These are phyloP conservation scores for Philonicus albiceps DNA, from an alignment of 2,888 invertebrate species.

Conservation along the genomic window DNA sequence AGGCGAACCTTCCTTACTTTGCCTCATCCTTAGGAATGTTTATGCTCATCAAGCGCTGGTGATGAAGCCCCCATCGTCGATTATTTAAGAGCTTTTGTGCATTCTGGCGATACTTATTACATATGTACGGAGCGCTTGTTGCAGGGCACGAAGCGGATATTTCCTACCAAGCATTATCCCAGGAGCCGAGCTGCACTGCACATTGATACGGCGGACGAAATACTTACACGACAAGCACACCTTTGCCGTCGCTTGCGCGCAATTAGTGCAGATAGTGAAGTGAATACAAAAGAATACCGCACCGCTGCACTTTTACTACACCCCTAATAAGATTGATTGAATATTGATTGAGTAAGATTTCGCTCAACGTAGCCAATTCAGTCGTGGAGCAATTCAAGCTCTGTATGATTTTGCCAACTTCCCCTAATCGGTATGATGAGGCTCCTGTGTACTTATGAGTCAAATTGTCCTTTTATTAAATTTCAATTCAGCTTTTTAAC, in stretches of 20 bases:
- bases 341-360: not conserved
- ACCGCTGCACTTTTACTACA: not conserved
- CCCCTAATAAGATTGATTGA: not conserved
- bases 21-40: not conserved
- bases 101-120: slow-evolving; percentile 32
- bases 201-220: not conserved
- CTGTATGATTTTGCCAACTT: not conserved
- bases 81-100: slow-evolving; percentile 40
- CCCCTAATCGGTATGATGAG: not conserved
- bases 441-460: too few relatives aligned
- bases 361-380: not conserved
- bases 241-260: not conserved
- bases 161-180: not conserved
- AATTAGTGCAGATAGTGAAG: not conserved
- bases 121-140: not conserved
- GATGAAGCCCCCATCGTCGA: slow-evolving; percentile 34
- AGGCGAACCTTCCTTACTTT: not conserved
- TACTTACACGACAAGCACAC: not conserved
- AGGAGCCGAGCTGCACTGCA: not conserved
- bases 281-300: not conserved
- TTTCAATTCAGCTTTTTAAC: too few relatives aligned
- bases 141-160: not conserved
- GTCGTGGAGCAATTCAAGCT: not conserved
- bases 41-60: slow-evolving; percentile 24
- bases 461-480: too few relatives aligned